Conservation (phyloP, 2,113 vertebrate species). For the Heptranchias perlo region DNA sequence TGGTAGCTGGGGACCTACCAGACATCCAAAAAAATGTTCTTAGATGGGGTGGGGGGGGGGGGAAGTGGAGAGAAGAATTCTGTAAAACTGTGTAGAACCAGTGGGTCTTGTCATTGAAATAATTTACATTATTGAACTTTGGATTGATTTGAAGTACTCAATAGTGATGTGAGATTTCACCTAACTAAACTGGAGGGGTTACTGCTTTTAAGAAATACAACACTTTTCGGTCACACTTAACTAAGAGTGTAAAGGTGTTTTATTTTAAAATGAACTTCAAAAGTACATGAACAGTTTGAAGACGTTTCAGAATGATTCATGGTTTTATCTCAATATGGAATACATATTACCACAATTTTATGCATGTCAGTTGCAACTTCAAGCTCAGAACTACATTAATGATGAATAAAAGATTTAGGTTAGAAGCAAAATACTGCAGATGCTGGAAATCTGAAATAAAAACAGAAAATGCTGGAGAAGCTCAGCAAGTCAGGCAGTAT, state of each 20-base stretch:
- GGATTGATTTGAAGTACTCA: neutral
- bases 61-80: neutral
- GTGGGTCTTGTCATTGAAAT: neutral
- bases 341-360: conserved; percentile 14
- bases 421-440: no score
- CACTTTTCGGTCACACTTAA: neutral
- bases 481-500: no score
- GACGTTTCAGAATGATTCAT: neutral
- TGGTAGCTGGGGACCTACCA: neutral
- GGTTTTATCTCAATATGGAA: neutral
- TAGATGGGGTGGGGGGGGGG: neutral
- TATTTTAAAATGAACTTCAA: neutral
- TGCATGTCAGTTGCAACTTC: neutral
- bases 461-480: no score
- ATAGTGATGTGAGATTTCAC: neutral
- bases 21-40: no score
- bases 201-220: neutral
- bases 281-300: neutral
- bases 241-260: conserved; percentile 16
- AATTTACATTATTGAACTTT: neutral
- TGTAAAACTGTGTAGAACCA: neutral
- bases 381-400: neutral
- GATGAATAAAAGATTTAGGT: neutral
- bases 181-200: neutral
- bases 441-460: no score